phyloP scores from a whole-genome alignment of 1,140 invertebrate species.

The Goniozus legneri region DNA sequence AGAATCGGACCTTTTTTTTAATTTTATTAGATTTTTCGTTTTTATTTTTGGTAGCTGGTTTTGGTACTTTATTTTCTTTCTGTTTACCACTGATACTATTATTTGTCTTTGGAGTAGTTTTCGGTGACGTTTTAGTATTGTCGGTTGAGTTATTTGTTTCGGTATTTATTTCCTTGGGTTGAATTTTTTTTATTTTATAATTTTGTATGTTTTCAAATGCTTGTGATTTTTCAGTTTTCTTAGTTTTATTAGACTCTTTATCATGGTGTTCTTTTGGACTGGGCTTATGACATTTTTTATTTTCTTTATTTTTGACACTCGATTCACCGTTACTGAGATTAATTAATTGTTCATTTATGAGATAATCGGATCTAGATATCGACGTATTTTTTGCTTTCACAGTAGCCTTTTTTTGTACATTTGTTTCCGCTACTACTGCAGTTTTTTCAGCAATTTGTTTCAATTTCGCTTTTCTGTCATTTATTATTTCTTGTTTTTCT shows the following conservation, averaged over 20 bases:
- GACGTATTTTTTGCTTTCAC: constrained; percentile 26
- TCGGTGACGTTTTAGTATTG: neutral
- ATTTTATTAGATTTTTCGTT: neutral
- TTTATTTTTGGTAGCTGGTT: neutral
- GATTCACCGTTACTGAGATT: no score
- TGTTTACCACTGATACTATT: neutral
- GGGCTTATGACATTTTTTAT: no score
- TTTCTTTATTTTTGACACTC: no score
- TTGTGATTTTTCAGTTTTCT: no score
- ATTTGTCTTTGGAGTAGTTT: neutral
- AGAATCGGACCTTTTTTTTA: constrained; percentile 31
- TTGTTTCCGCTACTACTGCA: neutral
- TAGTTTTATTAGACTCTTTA: no score
- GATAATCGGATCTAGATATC: constrained; percentile 27
- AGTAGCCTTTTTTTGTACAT: constrained; percentile 5
- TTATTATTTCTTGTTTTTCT: constrained; percentile 18
- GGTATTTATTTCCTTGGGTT: neutral
- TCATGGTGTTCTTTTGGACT: no score
- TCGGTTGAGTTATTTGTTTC: neutral
- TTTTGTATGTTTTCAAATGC: no score
- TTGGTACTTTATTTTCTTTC: constrained; percentile 10
- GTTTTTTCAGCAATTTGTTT: constrained; percentile 25
- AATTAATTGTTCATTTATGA: constrained; percentile 24
- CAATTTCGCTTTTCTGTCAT: constrained; percentile 26
- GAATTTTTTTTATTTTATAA: neutral